Evolutionary conservation across 2,797 vertebrate species (phyloP), one percentile per base, ranked within the genome.

Genomic region (Enteromius paludinosus): DNA sequence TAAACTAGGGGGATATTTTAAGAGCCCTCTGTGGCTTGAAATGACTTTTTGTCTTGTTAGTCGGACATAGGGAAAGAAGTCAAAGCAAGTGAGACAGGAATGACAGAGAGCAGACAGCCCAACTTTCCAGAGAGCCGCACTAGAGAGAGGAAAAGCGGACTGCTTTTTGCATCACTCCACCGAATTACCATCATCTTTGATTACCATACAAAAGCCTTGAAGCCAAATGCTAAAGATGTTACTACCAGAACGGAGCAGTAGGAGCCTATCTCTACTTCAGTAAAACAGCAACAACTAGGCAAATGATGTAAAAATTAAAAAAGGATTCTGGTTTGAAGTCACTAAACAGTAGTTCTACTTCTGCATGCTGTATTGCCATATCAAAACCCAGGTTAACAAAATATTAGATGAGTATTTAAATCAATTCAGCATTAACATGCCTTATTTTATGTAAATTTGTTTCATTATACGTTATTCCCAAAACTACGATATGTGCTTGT

Each of bases 1-100:
- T 38, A 64, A 78, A 81, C 52, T 38, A 71, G 82, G 54, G 38
- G 72, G 78, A 84, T 87, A 87, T 85, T 87, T 85, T 87, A 80
- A 83, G 83, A 77, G 83, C 47, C 45, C 71, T 69, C 66, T 80
- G 86, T 33, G 81, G 86, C 76, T 84, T 79, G 25, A 82, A 64
- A 78, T 61, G 45, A 18, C 73, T 84, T 78, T 61, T 25, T 81
- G 68, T 83, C 83, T 78, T 85, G 83, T 85, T 85, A 84, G 54
- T 73, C 20, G 73, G 66, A 81, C 43, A 33, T 45, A 45, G 30
- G 65, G 78, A 75, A 66, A 68, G 30, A 61, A 78, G 65, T 69
- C 74, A 49, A 70, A 18, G 59, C 77, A 73, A 70, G 73, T 75
- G 33, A 59, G 65, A 61, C 64, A 69, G 81, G 14, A 69, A 66